Evolutionary conservation across 1,140 invertebrate genomes (phyloP).

Genomic region (Bombus balteatus): DNA sequence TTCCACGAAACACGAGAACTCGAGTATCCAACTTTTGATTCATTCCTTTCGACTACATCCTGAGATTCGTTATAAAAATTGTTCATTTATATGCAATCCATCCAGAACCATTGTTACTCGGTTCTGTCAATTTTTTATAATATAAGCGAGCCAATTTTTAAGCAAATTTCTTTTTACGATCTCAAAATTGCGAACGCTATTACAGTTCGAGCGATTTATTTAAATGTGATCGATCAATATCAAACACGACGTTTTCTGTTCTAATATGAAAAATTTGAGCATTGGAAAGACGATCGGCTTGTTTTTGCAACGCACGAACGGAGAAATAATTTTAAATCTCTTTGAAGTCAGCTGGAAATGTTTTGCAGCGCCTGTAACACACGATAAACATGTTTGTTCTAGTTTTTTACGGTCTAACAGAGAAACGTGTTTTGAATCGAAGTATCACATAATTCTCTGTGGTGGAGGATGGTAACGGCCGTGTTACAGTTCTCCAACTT

Average conservation of each 20-base stretch:
- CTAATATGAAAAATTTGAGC: background rate
- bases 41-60: background rate
- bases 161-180: too few relatives aligned
- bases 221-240: background rate
- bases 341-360: conserved; percentile 44
- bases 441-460: conserved; percentile 50
- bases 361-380: conserved; percentile 27
- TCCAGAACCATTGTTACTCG: too few relatives aligned
- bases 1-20: background rate
- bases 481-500: conserved; percentile 37
- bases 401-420: conserved; percentile 51
- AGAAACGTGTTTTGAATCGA: conserved; percentile 52
- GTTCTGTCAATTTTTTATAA: too few relatives aligned
- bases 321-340: conserved; percentile 46
- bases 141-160: too few relatives aligned
- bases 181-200: too few relatives aligned
- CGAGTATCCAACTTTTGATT: background rate
- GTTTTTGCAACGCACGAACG: conserved; percentile 13
- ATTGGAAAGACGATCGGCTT: background rate
- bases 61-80: background rate
- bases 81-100: background rate
- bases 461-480: background rate
- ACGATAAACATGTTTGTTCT: conserved; percentile 56
- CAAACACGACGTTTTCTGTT: background rate
- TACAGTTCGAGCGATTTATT: too few relatives aligned